Base-by-base conservation (phyloP, 2,113 vertebrate genomes). In the Struthidea cinerea region DNA sequence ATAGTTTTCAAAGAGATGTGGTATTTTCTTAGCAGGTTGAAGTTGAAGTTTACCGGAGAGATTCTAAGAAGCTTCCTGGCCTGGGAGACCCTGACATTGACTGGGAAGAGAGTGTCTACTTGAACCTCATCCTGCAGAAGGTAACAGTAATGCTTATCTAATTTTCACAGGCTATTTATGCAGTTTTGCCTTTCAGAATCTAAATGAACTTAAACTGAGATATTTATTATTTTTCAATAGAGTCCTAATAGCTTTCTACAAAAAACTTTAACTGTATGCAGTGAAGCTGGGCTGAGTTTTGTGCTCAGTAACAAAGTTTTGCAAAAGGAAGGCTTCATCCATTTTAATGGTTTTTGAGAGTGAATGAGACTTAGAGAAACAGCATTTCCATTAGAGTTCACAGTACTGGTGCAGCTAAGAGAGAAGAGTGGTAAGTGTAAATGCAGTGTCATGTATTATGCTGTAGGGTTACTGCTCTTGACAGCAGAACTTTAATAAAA, bases 21-120 rank as follows among this genome's bases (percentile, higher is more conserved):
- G 4, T 61, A 16, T 75, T 96, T 89, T 92, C 74, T 87, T 91
- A 97, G 67, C 97, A 99, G 99, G 99, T 99, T 92, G 99, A 99
- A 94, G 99, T 99, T 46, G 99, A 99, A 96, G 99, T 99, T 35
- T 99, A 99, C 97, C 97, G 99, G 75, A 98, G 99, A 53, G 99
- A 99, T 98, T 99, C 99, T 6, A 99, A 99, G 98, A 99, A 99
- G 98, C 98, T 99, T 59, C 99, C 99, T 0, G 99, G 99, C 55
- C 98, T 99, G 12, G 99, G 99, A 2, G 99, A 99, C 89, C 99
- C 99, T 0, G 99, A 99, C 94, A 99, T 99, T 13, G 99, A 99
- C 97, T 99, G 99, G 99, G 99, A 99, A 95, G 99, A 99, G 97
- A 99, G 99, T 1, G 99, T 99, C 84, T 99, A 99, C 98, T 96